Evolutionary conservation across 2,888 invertebrate genomes (phyloP).

Genomic region (Chymomyza caudatula): DNA sequence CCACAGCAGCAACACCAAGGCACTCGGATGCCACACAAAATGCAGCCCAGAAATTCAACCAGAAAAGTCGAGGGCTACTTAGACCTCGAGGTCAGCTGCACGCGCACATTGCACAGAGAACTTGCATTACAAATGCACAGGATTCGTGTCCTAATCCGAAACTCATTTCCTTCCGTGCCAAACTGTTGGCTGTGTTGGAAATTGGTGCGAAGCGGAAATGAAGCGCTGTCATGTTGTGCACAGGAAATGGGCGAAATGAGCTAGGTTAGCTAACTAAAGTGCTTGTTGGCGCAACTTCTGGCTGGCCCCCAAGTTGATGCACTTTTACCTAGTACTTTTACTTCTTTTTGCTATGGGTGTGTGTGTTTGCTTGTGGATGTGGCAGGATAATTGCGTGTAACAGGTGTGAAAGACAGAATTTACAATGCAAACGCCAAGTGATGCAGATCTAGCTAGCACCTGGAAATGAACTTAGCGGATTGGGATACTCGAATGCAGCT

Average conservation of each 20-base stretch:
- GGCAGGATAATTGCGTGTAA: conserved; percentile 68
- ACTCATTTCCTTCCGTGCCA: conserved; percentile 72
- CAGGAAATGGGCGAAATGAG: conserved; percentile 23
- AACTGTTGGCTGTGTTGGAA: conserved; percentile 41
- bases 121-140: conserved; percentile 39
- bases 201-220: conserved; percentile 56
- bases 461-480: not conserved
- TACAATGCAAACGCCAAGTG: conserved; percentile 40
- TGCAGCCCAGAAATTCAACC: not conserved
- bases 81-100: not conserved
- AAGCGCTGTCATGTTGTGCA: conserved; percentile 44
- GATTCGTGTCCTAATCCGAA: conserved; percentile 73
- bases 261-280: conserved; percentile 32
- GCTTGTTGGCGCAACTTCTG: conserved; percentile 17
- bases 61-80: not conserved
- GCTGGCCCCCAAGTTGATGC: conserved; percentile 32
- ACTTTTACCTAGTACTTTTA: not conserved
- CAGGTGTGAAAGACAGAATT: conserved; percentile 72
- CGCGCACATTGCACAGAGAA: not conserved
- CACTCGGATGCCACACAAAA: conserved; percentile 43
- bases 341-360: conserved; percentile 42
- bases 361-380: conserved; percentile 13
- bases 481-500: not conserved
- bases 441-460: not conserved
- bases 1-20: conserved; percentile 26